Conservation (phyloP, 2,797 vertebrate species). For the Epinephelus malabaricus region DNA sequence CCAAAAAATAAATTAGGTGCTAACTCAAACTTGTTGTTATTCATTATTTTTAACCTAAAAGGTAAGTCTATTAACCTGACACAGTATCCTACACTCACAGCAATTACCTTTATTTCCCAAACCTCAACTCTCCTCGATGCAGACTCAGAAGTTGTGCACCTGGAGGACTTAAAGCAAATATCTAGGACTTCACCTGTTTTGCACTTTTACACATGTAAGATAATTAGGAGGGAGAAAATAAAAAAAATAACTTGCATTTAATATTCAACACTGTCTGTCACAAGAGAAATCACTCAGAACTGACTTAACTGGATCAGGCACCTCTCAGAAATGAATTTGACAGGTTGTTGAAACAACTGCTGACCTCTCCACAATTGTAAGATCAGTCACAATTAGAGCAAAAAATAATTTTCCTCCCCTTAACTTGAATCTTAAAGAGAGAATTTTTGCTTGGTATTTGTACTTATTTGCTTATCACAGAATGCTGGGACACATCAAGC, state of each 20-base stretch:
- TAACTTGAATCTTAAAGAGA: not conserved
- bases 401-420: not conserved
- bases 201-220: not conserved
- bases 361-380: not conserved
- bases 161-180: not conserved
- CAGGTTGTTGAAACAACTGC: conserved; percentile 4
- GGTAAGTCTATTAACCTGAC: conserved; percentile 9
- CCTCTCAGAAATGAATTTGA: conserved; percentile 8
- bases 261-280: not conserved
- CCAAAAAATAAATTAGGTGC: not conserved
- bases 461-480: not conserved
- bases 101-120: not conserved
- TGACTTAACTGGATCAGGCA: not conserved
- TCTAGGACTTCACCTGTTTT: not conserved
- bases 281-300: conserved; percentile 6
- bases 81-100: not conserved
- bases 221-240: not conserved
- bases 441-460: not conserved
- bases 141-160: not conserved
- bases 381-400: not conserved
- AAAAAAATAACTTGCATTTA: not conserved
- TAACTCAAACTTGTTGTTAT: not conserved
- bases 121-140: not conserved
- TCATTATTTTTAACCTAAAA: not conserved
- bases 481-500: not conserved